Evolutionary conservation across 2,888 invertebrate genomes (phyloP).

Genomic region (Chrysomela aeneicollis): DNA sequence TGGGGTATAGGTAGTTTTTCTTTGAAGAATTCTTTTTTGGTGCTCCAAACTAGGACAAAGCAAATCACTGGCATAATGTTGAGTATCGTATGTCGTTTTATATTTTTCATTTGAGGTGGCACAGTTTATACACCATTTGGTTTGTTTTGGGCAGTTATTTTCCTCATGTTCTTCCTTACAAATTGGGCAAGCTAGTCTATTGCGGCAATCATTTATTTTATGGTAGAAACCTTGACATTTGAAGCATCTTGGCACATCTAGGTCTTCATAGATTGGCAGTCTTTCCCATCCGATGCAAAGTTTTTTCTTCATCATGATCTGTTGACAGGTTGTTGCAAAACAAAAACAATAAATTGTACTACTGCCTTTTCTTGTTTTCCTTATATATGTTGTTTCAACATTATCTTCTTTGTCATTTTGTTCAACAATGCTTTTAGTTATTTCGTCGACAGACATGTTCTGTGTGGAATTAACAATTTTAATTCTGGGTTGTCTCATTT

Average conservation of each 20-base stretch:
- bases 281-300: slow-evolving; percentile 13
- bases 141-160: slow-evolving; percentile 16
- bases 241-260: neutral
- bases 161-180: slow-evolving; percentile 14
- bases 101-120: neutral
- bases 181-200: slow-evolving; percentile 11
- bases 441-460: neutral
- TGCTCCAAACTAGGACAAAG: slow-evolving; percentile 13
- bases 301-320: slow-evolving; percentile 13
- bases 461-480: neutral
- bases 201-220: slow-evolving; percentile 13
- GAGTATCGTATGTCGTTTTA: slow-evolving; percentile 4
- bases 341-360: slow-evolving; percentile 10
- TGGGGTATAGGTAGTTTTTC: slow-evolving; percentile 9
- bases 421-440: neutral
- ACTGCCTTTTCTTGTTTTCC: neutral
- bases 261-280: neutral
- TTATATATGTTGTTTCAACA: neutral
- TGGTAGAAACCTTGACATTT: slow-evolving; percentile 6
- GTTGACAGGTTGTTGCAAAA: neutral
- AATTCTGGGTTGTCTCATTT: too few relatives aligned
- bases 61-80: slow-evolving; percentile 10
- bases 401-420: neutral
- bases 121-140: slow-evolving; percentile 5
- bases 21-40: slow-evolving; percentile 2